Base-by-base conservation (phyloP, 2,888 invertebrate species). In the Acrobasis suavella region DNA sequence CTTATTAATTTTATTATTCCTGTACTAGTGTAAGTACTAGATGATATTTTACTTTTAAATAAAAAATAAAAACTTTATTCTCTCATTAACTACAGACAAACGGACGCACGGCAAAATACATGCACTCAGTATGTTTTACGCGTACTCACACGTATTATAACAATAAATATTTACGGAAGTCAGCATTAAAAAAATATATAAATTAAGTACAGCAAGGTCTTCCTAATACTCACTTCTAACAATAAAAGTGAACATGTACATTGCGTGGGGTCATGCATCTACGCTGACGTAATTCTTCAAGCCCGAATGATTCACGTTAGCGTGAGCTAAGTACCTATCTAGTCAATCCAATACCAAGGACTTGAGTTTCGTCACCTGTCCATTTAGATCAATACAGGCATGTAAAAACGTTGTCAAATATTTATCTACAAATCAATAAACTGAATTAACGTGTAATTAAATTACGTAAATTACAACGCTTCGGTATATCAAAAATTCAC, bases 201-300 rank as follows among this genome's bases (percentile, higher is more conserved):
- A n/a, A n/a, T n/a, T n/a, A n/a, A n/a, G 14, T 12, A 46, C 10
- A 46, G 46, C 52, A 52, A 32, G 52, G 52, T n/a, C 52, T 52
- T 32, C 5, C 7, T 32, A 32, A 8, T 22, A 22, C 37, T 16
- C 22, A 55, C 58, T 37, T 60, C 60, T 50, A 50, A 50, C 50
- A 17, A 17, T 32, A 58, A 50, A 62, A 56, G 38, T 17, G 22
- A 61, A 7, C 42, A 42, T 39, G n/a, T 55, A 7, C 42, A 42
- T 39, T 50, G 56, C 22, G 42, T 54, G 54, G 38, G 50, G 50
- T 14, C 22, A 22, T 65, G 38, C 39, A 58, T 52, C 62, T 7
- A 37, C 37, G 32, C 39, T 55, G 55, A 55, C 39, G 55, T 55
- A 55, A 55, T 55, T 9, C 55, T 55, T 8, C 52, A 37, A 16